Conservation (phyloP, 2,888 invertebrate species). For the Tetheella fluctuosa region DNA sequence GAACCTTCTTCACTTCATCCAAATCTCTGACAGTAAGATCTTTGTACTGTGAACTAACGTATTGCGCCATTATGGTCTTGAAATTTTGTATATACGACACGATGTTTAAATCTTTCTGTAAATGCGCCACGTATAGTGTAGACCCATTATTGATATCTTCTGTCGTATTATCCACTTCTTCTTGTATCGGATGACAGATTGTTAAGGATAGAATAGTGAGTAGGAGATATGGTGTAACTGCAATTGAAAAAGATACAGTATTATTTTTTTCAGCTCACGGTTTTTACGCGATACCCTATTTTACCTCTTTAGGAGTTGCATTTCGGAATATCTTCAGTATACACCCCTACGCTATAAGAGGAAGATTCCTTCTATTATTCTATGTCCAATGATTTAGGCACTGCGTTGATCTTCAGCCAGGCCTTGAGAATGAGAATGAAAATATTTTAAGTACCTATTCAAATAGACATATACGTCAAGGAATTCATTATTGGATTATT, state of each 20-base stretch:
- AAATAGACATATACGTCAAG: too few species aligned
- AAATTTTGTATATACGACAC: neutral
- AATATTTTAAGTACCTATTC: too few species aligned
- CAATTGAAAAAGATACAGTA: neutral
- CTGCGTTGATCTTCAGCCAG: too few species aligned
- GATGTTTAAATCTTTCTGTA: constrained; percentile 5
- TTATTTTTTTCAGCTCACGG: neutral
- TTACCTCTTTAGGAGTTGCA: too few species aligned
- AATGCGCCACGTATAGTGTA: neutral
- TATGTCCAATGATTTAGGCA: too few species aligned
- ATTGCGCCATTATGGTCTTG: constrained; percentile 15
- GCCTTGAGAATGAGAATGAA: too few species aligned
- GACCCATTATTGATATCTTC: neutral
- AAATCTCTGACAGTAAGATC: constrained; percentile 32
- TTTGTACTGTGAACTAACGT: constrained; percentile 32
- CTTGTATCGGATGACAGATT: neutral
- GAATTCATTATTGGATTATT: too few species aligned
- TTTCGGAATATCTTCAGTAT: too few species aligned
- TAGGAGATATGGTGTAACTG: neutral
- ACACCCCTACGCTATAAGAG: too few species aligned
- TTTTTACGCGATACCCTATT: too few species aligned
- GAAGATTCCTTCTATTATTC: too few species aligned
- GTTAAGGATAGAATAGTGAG: neutral
- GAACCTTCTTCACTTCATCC: constrained; percentile 14
- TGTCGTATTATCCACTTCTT: neutral